phyloP scores from a whole-genome alignment of 2,113 vertebrate species.

The Zosterops pallidus region DNA sequence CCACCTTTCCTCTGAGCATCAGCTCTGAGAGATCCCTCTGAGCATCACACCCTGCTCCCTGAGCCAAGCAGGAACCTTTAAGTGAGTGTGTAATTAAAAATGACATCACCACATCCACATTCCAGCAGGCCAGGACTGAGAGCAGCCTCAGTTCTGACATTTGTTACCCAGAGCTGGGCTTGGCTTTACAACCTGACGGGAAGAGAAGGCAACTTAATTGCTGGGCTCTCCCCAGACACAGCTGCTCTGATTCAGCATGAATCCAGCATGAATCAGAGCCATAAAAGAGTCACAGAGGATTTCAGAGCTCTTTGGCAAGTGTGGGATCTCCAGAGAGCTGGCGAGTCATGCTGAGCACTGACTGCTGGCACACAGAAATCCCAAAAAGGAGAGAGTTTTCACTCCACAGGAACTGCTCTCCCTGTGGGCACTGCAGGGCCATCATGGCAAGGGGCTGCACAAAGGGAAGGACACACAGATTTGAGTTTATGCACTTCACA shows the following conservation, averaged over 20 bases:
- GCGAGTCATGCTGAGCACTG: rapidly evolving
- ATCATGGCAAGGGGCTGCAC: rapidly evolving
- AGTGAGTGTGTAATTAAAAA: not conserved
- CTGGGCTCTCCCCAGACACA: not conserved
- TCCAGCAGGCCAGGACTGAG: not conserved
- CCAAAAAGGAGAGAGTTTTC: not conserved
- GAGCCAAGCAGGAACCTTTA: not conserved
- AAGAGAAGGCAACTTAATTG: not conserved
- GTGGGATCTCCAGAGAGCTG: not conserved
- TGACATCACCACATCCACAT: not conserved
- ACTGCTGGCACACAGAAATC: not conserved
- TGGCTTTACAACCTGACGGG: not conserved
- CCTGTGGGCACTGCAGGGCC: not conserved
- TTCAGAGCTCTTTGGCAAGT: not conserved
- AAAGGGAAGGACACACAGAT: not conserved
- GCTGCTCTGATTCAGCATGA: conserved; percentile 39
- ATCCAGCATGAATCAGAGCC: conserved; percentile 35
- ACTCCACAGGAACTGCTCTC: not conserved
- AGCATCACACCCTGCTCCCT: not conserved
- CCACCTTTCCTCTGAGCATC: not conserved
- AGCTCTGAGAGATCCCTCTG: not conserved
- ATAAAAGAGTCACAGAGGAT: not conserved
- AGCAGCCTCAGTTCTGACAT: not conserved
- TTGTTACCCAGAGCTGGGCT: not conserved
- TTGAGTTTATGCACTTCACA: rapidly evolving